phyloP scores from a whole-genome alignment of 1,140 invertebrate genomes.

The Penaeus japonicus region DNA sequence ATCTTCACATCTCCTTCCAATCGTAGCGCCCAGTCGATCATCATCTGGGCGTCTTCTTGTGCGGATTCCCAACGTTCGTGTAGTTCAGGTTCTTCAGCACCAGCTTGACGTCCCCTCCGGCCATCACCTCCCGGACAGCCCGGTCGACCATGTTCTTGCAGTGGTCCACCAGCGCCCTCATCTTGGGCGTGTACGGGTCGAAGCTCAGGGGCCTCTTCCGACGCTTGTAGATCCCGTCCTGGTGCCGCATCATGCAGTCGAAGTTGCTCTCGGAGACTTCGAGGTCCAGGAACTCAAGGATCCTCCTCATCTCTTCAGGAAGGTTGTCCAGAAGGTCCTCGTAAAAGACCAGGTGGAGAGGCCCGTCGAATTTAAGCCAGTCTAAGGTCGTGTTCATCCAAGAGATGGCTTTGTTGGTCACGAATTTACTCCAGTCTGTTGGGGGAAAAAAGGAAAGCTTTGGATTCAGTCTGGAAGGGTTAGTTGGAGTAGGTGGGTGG shows the following conservation, averaged over 20 bases:
- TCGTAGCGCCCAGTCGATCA: neutral
- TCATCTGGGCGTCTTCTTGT: slow-evolving; percentile 31
- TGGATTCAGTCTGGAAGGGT: neutral
- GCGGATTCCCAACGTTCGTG: neutral
- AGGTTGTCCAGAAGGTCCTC: slow-evolving; percentile 74
- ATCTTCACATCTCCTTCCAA: too few species aligned
- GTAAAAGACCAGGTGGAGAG: slow-evolving; percentile 76
- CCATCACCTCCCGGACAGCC: slow-evolving; percentile 43
- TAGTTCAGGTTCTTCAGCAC: slow-evolving; percentile 30
- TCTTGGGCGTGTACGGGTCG: slow-evolving; percentile 73
- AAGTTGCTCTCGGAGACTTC: slow-evolving; percentile 59
- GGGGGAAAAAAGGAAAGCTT: slow-evolving; percentile 55
- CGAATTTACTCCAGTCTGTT: slow-evolving; percentile 77
- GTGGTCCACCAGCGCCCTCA: slow-evolving; percentile 66
- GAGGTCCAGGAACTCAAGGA: slow-evolving; percentile 71
- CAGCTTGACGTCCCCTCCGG: slow-evolving; percentile 42
- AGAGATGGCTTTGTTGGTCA: slow-evolving; percentile 71
- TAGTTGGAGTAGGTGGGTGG: too few species aligned
- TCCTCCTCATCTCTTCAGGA: slow-evolving; percentile 68
- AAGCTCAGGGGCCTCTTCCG: slow-evolving; percentile 73
- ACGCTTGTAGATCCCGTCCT: slow-evolving; percentile 76
- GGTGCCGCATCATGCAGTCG: slow-evolving; percentile 62
- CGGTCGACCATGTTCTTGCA: slow-evolving; percentile 46
- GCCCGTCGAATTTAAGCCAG: slow-evolving; percentile 77
- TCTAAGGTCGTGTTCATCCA: slow-evolving; percentile 75